These are phyloP conservation scores for Teleopsis dalmanni DNA, from an alignment of 1,140 invertebrate species.

Conservation along the genomic window DNA sequence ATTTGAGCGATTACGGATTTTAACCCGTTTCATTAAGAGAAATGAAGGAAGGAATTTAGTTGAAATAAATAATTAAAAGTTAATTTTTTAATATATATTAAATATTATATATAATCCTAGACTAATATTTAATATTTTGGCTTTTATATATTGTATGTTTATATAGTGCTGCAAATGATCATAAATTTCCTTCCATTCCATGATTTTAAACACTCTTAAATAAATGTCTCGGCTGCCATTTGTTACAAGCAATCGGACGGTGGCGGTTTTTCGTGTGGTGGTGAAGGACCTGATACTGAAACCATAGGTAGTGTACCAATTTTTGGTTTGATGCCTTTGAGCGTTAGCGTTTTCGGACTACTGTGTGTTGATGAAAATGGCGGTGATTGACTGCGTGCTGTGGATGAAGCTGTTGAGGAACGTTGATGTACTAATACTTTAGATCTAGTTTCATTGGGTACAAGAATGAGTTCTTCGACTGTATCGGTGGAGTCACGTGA, in stretches of 20 bases:
- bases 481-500: slow-evolving; percentile 39
- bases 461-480: slow-evolving; percentile 26
- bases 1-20: no score
- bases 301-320: slow-evolving; percentile 65
- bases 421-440: slow-evolving; percentile 46
- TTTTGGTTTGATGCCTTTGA: slow-evolving; percentile 48
- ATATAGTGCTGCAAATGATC: background rate
- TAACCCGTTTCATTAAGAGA: background rate
- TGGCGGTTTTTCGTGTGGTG: slow-evolving; percentile 56
- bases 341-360: slow-evolving; percentile 31
- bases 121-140: background rate
- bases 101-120: background rate
- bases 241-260: slow-evolving; percentile 45
- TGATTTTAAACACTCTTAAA: slow-evolving; percentile 23
- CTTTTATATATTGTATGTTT: background rate
- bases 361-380: slow-evolving; percentile 47
- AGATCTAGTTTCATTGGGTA: slow-evolving; percentile 40
- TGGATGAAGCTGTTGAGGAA: slow-evolving; percentile 46
- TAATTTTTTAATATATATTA: no score
- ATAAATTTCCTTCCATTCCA: background rate
- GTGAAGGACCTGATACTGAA: slow-evolving; percentile 69
- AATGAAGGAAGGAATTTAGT: background rate
- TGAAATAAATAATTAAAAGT: background rate
- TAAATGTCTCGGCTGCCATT: slow-evolving; percentile 45
- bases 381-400: slow-evolving; percentile 45